Percentiles rank a stretch among this genome's conserved stretches.
Conservation (phyloP, 2,888 invertebrate species). For the Pollenia amentaria region DNA sequence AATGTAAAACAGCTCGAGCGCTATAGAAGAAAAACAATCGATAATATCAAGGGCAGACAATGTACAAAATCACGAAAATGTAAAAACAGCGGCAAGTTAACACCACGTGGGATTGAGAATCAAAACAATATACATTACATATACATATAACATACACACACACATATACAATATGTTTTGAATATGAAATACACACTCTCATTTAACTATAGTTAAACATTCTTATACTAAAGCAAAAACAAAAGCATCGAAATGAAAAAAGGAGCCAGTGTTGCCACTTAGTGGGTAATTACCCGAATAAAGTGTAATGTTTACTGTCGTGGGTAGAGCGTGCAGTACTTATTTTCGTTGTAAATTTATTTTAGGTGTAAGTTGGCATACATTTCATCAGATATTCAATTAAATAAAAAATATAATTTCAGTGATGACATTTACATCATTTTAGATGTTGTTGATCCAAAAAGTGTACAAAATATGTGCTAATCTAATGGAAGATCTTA, state of each 20-base stretch:
- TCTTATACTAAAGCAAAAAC: neutral
- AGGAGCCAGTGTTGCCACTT: neutral
- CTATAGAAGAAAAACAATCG: conserved; percentile 80
- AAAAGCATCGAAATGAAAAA: conserved; percentile 16
- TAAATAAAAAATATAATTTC: too few species aligned
- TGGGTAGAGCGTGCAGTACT: too few species aligned
- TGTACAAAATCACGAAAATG: conserved; percentile 77
- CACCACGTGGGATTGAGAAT: conserved; percentile 73
- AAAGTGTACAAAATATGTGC: too few species aligned
- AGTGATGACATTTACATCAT: too few species aligned
- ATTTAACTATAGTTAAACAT: neutral
- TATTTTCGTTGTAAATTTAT: too few species aligned
- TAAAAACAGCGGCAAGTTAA: conserved; percentile 69
- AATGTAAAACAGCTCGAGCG: conserved; percentile 58
- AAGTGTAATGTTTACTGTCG: too few species aligned
- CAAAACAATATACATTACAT: conserved; percentile 60
- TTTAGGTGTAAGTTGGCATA: too few species aligned
- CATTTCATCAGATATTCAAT: too few species aligned
- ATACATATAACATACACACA: neutral
- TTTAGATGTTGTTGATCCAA: too few species aligned
- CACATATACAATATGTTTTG: neutral
- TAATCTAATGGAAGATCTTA: too few species aligned
- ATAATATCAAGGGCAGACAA: conserved; percentile 85
- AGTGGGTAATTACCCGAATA: too few species aligned
- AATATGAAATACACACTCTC: neutral